Evolutionary conservation across 2,113 vertebrate species (phyloP), one percentile per base, ranked within the genome.

Genomic region (Psephotus haematonotus): DNA sequence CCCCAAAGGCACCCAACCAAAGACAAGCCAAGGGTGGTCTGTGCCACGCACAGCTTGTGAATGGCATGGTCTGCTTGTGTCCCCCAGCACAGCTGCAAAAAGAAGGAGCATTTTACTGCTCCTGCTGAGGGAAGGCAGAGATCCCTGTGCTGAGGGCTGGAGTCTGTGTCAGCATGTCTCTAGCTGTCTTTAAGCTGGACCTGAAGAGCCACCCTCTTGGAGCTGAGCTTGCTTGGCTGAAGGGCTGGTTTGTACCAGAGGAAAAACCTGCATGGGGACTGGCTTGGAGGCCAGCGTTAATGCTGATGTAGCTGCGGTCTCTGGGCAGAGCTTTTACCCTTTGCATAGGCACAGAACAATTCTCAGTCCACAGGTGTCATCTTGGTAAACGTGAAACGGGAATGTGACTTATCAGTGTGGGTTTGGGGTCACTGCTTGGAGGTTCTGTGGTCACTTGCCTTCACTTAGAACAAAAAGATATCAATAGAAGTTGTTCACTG

Each of bases 391-490:
- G 16, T 4, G 17, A 82, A 62, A 62, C 6, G 19, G 41, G 13
- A 83, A 5, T 0, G 1, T 57, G 43, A 89, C 10, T n/a, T 33
- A 2, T 9, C 0, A 0, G 13, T 46, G 10, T 50, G 46, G 33
- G 57, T 39, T 70, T 8, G 1, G 20, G 39, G 35, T 49, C 15
- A 6, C 64, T 47, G 47, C 53, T 65, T 57, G 44, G 41, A 57
- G 57, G 44, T 57, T 18, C 24, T 33, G 29, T 9, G 82, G 46
- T 59, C 3, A 2, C 17, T 79, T 55, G n/a, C 17, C 46, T 76
- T 94, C 46, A n/a, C 22, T 46, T 75, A 18, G 37, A 39, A 16
- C 31, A 52, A 62, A 77, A 35, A 29, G 7, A 35, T 37, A 17
- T 16, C 12, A 37, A 4, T 9, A 68, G 23, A 49, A 65, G 8